Evolutionary conservation across 2,113 vertebrate species (phyloP).

Genomic region (Phyllostomus discolor): DNA sequence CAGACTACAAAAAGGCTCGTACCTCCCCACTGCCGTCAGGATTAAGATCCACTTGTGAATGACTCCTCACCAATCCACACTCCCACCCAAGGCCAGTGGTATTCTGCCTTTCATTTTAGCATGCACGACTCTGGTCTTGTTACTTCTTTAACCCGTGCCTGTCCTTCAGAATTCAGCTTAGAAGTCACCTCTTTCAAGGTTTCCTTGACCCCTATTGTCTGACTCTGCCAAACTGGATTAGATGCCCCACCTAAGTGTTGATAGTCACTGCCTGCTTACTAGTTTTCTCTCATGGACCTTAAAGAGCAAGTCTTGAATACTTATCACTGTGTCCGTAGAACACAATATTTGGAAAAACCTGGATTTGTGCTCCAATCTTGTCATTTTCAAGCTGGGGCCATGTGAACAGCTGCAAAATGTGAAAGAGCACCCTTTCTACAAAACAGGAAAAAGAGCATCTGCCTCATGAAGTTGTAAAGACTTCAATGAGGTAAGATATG

Average conservation of each 20-base stretch:
- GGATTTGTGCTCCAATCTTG: not conserved
- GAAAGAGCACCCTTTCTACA: not conserved
- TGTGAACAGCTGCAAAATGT: not conserved
- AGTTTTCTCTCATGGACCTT: not conserved
- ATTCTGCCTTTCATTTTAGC: not conserved
- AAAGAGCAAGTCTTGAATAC: not conserved
- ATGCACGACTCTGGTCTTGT: not conserved
- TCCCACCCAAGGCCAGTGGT: not conserved
- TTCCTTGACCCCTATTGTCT: not conserved
- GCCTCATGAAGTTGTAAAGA: not conserved
- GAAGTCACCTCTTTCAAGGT: not conserved
- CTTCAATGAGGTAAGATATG: not conserved
- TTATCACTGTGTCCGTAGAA: not conserved
- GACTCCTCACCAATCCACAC: not conserved
- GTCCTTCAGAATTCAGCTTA: conserved; percentile 3
- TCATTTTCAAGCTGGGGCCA: not conserved
- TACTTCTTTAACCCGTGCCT: not conserved
- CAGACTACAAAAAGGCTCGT: not conserved
- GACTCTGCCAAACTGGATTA: not conserved
- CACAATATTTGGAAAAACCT: not conserved
- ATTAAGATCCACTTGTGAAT: not conserved
- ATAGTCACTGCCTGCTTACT: not conserved
- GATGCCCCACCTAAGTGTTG: not conserved
- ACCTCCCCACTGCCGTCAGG: not conserved
- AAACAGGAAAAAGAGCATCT: not conserved